Evolutionary conservation across 92 coral and sea anemone genomes (phyloP), one percentile per base, ranked within the genome.

Genomic region (Epizoanthus ramosus): DNA sequence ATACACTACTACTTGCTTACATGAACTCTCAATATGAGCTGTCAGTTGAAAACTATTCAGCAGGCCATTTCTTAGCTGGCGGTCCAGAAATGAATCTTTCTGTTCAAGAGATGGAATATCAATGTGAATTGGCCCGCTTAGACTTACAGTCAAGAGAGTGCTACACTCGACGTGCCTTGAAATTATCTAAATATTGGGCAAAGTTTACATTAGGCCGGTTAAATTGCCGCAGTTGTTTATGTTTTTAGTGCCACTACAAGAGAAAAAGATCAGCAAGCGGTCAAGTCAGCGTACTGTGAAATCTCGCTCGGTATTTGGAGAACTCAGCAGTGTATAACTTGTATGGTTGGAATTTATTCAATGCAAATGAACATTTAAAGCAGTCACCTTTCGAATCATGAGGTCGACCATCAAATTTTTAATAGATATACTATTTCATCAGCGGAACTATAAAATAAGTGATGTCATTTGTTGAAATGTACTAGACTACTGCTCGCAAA

Each of bases 341-440:
- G 23, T 60, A 77, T 77, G 70, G 52, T 41, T 77, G 71, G 82
- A 77, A 77, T 77, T 37, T 39, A 77, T 21, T 60, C 28, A n/a
- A 14, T 77, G 41, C 71, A 19, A 28, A 57, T 24, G 69, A 58
- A 39, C 13, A 57, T 24, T 12, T 41, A 28, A 66, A 35, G 14
- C n/a, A 10, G 68, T n/a, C n/a, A 13, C 57, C 28, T 8, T 16
- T 70, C 41, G 31, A 70, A 18, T n/a, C 8, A 18, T 70, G 23
- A 24, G 50, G 50, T 43, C 50, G 5, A 43, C 50, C 50, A 5
- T 43, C 50, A 43, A 43, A 6, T 0, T 43, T 43, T 5, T 43
- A 9, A 43, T 43, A 50, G 14, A 12, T 50, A 50, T 50, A 50
- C 54, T 9, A 13, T 50, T 50, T 50, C 54, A 9, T 13, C 54